Evolutionary conservation across 2,888 invertebrate species (phyloP).

Genomic region (Epiblema foenella): DNA sequence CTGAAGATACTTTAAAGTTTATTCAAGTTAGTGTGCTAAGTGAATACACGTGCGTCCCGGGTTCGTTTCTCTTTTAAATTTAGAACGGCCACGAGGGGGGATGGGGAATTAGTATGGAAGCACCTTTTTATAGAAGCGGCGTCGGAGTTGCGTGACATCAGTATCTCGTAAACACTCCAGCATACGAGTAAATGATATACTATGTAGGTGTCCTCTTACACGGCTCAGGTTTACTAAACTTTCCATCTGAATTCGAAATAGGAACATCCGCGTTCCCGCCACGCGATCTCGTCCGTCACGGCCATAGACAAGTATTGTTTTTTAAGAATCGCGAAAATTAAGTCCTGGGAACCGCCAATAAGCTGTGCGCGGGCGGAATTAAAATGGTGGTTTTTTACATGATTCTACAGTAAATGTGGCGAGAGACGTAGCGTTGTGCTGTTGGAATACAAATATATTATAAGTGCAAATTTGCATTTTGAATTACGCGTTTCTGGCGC

Average conservation of each 20-base stretch:
- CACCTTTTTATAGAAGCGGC: constrained; percentile 82
- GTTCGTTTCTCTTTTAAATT: constrained; percentile 79
- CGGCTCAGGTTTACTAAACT: constrained; percentile 43
- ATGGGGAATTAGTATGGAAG: constrained; percentile 70
- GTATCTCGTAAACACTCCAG: constrained; percentile 65
- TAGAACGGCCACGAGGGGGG: constrained; percentile 65
- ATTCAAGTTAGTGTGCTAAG: constrained; percentile 77
- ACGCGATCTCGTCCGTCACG: constrained; percentile 35
- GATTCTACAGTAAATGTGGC: constrained; percentile 80
- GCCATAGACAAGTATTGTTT: constrained; percentile 51
- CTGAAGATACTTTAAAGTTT: constrained; percentile 56
- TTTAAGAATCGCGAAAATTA: constrained; percentile 79
- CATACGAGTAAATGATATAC: constrained; percentile 64
- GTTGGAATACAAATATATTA: constrained; percentile 80
- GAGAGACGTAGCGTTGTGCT: constrained; percentile 71
- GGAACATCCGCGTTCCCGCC: constrained; percentile 41
- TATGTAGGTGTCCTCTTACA: constrained; percentile 47
- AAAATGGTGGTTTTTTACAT: constrained; percentile 81
- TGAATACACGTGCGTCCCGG: constrained; percentile 78
- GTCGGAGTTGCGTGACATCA: constrained; percentile 62
- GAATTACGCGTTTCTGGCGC: constrained; percentile 75
- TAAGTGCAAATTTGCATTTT: constrained; percentile 83
- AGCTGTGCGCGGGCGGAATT: constrained; percentile 76
- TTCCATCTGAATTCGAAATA: constrained; percentile 39
- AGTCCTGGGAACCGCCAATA: constrained; percentile 82